Conservation (phyloP, 2,888 invertebrate genomes). For the Timema podura region DNA sequence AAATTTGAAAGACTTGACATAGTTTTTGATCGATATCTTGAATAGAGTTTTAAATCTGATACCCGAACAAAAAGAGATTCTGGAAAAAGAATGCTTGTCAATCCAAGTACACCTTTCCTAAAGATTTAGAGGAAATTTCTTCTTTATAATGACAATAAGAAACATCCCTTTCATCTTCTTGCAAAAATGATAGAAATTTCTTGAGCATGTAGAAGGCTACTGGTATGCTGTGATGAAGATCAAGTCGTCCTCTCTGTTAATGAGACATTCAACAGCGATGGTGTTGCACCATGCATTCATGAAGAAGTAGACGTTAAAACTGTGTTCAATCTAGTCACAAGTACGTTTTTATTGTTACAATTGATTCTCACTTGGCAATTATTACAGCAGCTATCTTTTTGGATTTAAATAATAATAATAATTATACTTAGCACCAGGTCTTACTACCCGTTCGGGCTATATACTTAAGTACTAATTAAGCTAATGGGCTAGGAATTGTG, state of each 20-base stretch:
- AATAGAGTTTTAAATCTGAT: slow-evolving; percentile 1
- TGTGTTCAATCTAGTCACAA: background rate
- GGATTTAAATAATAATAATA: background rate
- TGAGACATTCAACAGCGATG: background rate
- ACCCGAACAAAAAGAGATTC: slow-evolving; percentile 1
- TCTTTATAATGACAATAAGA: background rate
- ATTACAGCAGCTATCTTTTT: slow-evolving; percentile 10
- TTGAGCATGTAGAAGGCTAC: background rate
- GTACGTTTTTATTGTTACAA: background rate
- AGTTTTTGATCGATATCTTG: background rate
- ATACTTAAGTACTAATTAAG: too few relatives aligned
- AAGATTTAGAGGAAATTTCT: background rate
- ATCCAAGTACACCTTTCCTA: slow-evolving; percentile 5
- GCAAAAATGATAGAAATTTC: background rate
- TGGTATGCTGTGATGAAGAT: slow-evolving; percentile 3
- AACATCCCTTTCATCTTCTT: too few relatives aligned
- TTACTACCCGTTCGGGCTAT: too few relatives aligned
- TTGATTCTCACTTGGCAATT: background rate
- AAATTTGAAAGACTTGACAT: slow-evolving; percentile 9
- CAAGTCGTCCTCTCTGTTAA: background rate
- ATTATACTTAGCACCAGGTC: too few relatives aligned
- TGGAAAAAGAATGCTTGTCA: slow-evolving; percentile 5
- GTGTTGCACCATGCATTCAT: slow-evolving; percentile 13
- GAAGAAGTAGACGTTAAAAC: slow-evolving; percentile 1
- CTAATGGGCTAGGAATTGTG: too few relatives aligned